These are phyloP conservation scores for Auanema sp. DNA, from an alignment of 2,888 invertebrate species.

Conservation along the genomic window DNA sequence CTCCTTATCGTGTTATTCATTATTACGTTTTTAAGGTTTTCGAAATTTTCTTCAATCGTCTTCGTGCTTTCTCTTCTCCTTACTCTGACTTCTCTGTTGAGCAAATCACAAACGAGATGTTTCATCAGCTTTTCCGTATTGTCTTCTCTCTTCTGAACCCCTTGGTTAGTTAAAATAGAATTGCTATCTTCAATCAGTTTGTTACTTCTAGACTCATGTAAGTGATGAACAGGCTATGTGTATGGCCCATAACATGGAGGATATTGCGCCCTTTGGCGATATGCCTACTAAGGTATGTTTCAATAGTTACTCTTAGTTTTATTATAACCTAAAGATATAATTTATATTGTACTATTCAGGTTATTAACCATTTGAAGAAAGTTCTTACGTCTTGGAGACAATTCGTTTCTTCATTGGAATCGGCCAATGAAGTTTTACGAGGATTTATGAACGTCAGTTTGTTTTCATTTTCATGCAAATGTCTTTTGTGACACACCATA, in stretches of 20 bases:
- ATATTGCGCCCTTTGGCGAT: slow-evolving; percentile 90
- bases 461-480: no score
- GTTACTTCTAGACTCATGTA: slow-evolving; percentile 21
- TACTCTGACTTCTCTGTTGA: slow-evolving; percentile 14
- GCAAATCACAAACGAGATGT: slow-evolving; percentile 26
- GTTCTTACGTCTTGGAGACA: slow-evolving; percentile 92
- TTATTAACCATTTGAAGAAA: slow-evolving; percentile 81
- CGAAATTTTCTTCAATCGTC: slow-evolving; percentile 17
- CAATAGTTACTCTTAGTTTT: neutral
- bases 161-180: slow-evolving; percentile 24
- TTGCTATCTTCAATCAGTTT: neutral
- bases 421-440: slow-evolving; percentile 78
- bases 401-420: slow-evolving; percentile 84
- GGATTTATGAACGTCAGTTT: slow-evolving; percentile 26
- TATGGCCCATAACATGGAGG: slow-evolving; percentile 87
- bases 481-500: no score
- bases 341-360: neutral
- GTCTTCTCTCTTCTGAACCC: slow-evolving; percentile 47
- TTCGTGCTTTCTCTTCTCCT: slow-evolving; percentile 17
- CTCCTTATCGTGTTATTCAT: neutral
- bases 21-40: slow-evolving; percentile 12
- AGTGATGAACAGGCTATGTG: slow-evolving; percentile 77
- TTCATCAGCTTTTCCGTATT: slow-evolving; percentile 35
- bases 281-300: slow-evolving; percentile 80
- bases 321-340: neutral